phyloP scores from a whole-genome alignment of 2,113 vertebrate genomes.

The Laticauda colubrina region DNA sequence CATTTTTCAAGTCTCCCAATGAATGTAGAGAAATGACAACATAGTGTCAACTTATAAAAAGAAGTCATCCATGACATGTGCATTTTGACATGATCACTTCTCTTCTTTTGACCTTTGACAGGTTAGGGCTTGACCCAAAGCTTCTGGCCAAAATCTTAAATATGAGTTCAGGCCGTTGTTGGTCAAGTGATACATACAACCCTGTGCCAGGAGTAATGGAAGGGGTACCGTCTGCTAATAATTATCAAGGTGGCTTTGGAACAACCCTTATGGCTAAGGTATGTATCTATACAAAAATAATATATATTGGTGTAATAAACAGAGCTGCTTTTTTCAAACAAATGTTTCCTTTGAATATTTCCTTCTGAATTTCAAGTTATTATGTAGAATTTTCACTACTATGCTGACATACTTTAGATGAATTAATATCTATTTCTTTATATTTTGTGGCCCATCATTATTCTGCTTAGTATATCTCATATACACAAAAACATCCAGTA shows the following conservation, averaged over 20 bases:
- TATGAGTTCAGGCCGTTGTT: conserved; percentile 98
- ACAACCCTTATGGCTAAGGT: conserved; percentile 97
- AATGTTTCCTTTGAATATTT: neutral
- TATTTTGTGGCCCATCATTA: neutral
- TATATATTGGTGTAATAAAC: neutral
- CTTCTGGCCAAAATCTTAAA: conserved; percentile 95
- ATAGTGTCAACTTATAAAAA: conserved; percentile 58
- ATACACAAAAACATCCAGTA: neutral
- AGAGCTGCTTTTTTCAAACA: neutral
- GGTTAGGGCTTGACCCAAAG: conserved; percentile 97
- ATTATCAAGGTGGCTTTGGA: conserved; percentile 96
- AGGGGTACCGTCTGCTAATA: conserved; percentile 95
- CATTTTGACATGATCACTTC: conserved; percentile 73
- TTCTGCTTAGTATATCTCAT: neutral
- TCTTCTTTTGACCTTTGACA: conserved; percentile 78
- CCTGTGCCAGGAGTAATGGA: conserved; percentile 99
- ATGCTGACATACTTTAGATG: neutral
- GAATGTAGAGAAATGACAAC: conserved; percentile 68
- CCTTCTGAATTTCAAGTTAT: neutral
- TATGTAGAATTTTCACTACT: neutral
- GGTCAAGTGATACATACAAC: conserved; percentile 98
- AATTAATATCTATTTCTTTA: neutral
- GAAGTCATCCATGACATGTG: conserved; percentile 68
- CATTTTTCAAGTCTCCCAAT: conserved; percentile 69
- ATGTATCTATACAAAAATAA: conserved; percentile 17